These are phyloP conservation scores for Drosophila kanekoi DNA, from an alignment of 2,888 invertebrate species.

Conservation along the genomic window DNA sequence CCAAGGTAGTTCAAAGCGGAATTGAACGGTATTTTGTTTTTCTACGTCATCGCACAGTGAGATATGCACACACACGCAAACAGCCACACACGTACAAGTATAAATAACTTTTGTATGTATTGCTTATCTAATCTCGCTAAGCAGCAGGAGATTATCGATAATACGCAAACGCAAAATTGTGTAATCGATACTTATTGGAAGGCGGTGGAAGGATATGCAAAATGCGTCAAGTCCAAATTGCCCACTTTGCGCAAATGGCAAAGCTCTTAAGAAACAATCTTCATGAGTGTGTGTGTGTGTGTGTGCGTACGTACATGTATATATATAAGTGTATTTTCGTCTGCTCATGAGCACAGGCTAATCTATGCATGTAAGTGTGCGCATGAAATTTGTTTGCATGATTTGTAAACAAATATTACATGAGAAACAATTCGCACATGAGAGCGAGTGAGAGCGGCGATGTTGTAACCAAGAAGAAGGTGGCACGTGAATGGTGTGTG, in stretches of 20 bases:
- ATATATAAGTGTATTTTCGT: neutral
- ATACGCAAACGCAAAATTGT: neutral
- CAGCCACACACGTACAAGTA: neutral
- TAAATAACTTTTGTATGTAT: neutral
- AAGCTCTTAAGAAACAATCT: neutral
- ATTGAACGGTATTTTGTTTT: constrained; percentile 31
- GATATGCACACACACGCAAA: constrained; percentile 1
- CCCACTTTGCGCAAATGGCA: constrained; percentile 4
- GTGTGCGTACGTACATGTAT: neutral
- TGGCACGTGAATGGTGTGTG: constrained; percentile 76
- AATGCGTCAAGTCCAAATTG: neutral
- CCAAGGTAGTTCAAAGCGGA: constrained; percentile 60
- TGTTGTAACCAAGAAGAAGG: constrained; percentile 42
- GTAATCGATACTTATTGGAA: constrained; percentile 29
- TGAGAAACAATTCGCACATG: constrained; percentile 6
- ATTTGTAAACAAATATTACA: constrained; percentile 65
- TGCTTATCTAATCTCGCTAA: constrained; percentile 44
- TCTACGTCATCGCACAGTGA: constrained; percentile 24
- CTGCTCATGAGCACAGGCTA: neutral
- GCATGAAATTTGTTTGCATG: constrained; percentile 1
- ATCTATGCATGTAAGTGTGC: neutral
- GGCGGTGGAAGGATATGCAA: constrained; percentile 24
- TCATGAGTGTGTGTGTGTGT: neutral
- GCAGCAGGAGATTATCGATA: constrained; percentile 39
- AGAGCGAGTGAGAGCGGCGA: constrained; percentile 1